Evolutionary conservation across 92 coral and sea anemone genomes (phyloP), one percentile per base, ranked within the genome.

Genomic region (Parazoanthus swiftii): DNA sequence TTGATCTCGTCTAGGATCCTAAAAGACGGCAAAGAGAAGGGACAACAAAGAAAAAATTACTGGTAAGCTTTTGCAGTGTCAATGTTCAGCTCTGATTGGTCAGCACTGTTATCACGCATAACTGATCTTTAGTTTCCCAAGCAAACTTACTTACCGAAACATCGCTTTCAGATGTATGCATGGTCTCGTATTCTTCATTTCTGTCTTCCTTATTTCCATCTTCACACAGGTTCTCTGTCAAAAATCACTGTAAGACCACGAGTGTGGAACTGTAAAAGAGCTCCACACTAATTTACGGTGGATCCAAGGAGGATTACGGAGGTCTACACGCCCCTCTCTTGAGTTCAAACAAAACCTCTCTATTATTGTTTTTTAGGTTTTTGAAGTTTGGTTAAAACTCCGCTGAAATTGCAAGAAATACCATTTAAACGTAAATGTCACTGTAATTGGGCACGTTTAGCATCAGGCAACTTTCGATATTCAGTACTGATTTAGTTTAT

Each of bases 1-100:
- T 81, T 86, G 84, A 76, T 89, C 94, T 76, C 72, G 83, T 35
- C 81, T 81, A 7, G 94, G 94, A 73, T 91, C 94, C 94, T 91
- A 46, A n/a, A 88, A 72, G 29, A 42, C 26, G 23, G 54, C 4
- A 82, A 68, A 29, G 56, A 43, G 0, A 11, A 23, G n/a, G 46
- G 14, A 59, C 23, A 18, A 14, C 71, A 9, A 4, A 36, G 33
- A 72, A 16, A 29, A n/a, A 14, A 10, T 8, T 29, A 29, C 23
- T 33, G 38, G 76, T 42, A 74, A 74, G 36, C 20, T 13, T 36
- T 74, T 68, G 36, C 44, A 36, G 77, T 33, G 39, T 74, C 1
- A 7, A n/a, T 68, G 36, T 4, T 11, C 13, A 1, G 51, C 8
- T 48, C 11, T 48, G 11, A 48, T 48, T 11, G 11, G 51, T 48